Evolutionary conservation across 2,888 invertebrate species (phyloP), one percentile per base, ranked within the genome.

Genomic region (Isoperla grammatica): DNA sequence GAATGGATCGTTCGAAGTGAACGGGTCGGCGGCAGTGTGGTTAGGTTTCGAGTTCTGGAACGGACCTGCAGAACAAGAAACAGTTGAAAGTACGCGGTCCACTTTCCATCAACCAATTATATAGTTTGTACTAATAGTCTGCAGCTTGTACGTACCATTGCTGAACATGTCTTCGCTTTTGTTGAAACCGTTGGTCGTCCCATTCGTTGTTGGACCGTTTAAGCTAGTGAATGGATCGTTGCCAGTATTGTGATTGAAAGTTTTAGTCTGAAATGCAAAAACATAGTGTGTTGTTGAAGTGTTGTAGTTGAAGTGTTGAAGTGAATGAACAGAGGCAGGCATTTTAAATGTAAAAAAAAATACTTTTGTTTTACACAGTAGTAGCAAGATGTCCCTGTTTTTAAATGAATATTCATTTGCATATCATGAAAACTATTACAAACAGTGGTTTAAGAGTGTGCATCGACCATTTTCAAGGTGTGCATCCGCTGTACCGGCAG

Each of bases 1-100:
- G 75, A 86, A 86, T 58, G 85, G 84, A 73, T 85, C 85, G 68
- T 73, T 73, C 43, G 75, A 67, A 70, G 69, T 67, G 74, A 82
- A 82, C 13, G 82, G 80, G 70, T 81, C 81, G 20, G 74, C 68
- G 35, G 70, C 66, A 70, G 79, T 79, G 65, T 70, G 69, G 61
- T 71, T 66, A 17, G 63, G 48, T 56, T 66, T 70, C 53, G 62
- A 48, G 64, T 68, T 73, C 68, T 74, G 75, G 64, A 76, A 76
- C 23, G 73, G 72, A 71, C 75, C 75, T 74, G 65, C 50, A 70
- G 69, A 11, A 53, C 8, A 29, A 50, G 1, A 23, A 22, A 56
- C 2, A 46, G 23, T 29, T 29, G 29, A 6, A 6, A 29, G 8
- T 8, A 29, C 29, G 8, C 8, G n/a, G 29, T 29, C 4, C 29